These are phyloP conservation scores for Gobio occitaniae DNA, from an alignment of 2,797 vertebrate species.

Conservation along the genomic window DNA sequence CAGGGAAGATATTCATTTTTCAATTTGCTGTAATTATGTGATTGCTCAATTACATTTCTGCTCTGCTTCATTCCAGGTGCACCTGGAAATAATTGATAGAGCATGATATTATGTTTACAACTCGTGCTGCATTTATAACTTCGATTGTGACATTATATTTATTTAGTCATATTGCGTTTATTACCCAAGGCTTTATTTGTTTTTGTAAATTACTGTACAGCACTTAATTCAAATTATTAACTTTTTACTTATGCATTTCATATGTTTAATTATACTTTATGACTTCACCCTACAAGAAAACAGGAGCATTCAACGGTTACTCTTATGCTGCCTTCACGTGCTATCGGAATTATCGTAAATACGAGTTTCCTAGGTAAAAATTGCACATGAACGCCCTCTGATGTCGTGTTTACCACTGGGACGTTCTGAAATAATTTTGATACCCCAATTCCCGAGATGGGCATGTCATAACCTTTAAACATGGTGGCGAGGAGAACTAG, in stretches of 20 bases:
- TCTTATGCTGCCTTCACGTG: too few species aligned
- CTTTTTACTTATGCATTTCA: neutral
- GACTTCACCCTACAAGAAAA: neutral
- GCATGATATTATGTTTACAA: slow-evolving; percentile 15
- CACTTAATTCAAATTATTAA: neutral
- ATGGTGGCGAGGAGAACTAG: too few species aligned
- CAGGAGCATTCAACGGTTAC: neutral
- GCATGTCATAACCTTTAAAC: too few species aligned
- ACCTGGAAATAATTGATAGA: slow-evolving; percentile 34
- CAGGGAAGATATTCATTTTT: slow-evolving; percentile 12
- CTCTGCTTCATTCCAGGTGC: slow-evolving; percentile 17
- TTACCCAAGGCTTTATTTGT: neutral
- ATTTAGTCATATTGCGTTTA: slow-evolving; percentile 6
- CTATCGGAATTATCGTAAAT: too few species aligned
- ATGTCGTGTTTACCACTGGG: too few species aligned
- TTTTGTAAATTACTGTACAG: neutral
- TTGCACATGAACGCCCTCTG: too few species aligned
- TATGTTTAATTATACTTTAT: neutral
- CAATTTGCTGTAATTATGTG: slow-evolving; percentile 31
- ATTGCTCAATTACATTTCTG: slow-evolving; percentile 16
- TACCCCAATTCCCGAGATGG: too few species aligned
- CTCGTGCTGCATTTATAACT: slow-evolving; percentile 1
- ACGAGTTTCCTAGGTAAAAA: too few species aligned
- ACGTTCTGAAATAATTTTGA: too few species aligned
- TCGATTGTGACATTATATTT: neutral